Conservation (phyloP, 2,797 vertebrate species). For the Phrynocephalus guinanensis region DNA sequence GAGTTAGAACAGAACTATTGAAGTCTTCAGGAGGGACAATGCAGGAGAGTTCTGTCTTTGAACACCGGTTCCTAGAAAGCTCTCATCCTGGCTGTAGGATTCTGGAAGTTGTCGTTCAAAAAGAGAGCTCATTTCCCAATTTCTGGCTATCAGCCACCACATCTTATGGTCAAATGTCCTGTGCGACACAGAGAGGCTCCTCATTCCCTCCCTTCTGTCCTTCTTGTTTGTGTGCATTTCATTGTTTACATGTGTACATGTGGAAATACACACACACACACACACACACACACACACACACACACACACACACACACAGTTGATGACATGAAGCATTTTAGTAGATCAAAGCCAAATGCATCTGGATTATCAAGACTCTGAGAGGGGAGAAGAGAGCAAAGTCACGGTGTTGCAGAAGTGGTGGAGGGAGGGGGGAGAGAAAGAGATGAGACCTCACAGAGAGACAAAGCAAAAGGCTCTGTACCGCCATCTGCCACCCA, state of each 20-base stretch:
- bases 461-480: conserved; percentile 84
- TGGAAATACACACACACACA: conserved; percentile 35
- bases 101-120: no score
- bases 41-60: no score
- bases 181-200: no score
- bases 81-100: no score
- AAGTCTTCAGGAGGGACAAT: no score
- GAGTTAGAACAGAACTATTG: no score
- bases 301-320: conserved; percentile 58
- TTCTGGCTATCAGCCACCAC: no score
- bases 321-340: conserved; percentile 67
- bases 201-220: conserved; percentile 48
- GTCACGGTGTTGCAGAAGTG: background rate
- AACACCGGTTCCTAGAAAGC: no score
- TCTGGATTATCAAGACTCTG: conserved; percentile 77
- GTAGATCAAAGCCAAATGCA: conserved; percentile 67
- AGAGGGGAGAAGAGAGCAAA: conserved; percentile 47
- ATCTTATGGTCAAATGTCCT: no score
- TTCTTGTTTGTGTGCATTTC: conserved; percentile 26
- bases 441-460: conserved; percentile 86
- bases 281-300: conserved; percentile 57
- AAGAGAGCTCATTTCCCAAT: no score
- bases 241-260: background rate
- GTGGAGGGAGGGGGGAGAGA: background rate
- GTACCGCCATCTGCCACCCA: conserved; percentile 88